These are phyloP conservation scores for Melanostoma scalare DNA, from an alignment of 2,888 invertebrate species.

Conservation along the genomic window DNA sequence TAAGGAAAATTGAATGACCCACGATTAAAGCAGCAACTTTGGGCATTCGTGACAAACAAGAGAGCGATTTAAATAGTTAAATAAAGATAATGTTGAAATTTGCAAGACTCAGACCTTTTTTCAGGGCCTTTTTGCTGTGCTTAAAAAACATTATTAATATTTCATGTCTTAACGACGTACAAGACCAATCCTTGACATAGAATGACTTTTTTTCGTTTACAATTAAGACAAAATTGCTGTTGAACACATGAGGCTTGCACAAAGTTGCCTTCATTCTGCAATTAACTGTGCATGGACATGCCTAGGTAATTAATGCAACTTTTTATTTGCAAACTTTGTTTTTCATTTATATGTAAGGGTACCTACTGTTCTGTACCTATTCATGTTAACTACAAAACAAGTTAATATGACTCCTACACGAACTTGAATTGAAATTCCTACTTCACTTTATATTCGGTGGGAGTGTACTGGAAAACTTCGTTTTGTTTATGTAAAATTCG, in stretches of 20 bases:
- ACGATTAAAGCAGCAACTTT: no score
- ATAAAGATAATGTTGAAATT: no score
- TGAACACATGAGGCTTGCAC: constrained; percentile 7
- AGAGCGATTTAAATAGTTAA: no score
- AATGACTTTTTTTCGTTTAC: background rate
- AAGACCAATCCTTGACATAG: constrained; percentile 8
- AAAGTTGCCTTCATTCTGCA: background rate
- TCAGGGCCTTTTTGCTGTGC: no score
- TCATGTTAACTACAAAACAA: background rate
- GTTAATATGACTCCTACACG: background rate
- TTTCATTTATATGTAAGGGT: background rate
- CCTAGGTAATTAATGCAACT: constrained; percentile 11
- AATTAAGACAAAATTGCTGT: constrained; percentile 1
- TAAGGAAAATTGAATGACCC: no score
- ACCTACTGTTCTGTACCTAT: background rate
- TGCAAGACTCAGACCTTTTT: no score
- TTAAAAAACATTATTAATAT: no score
- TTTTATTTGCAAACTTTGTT: background rate
- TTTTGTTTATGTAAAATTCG: no score
- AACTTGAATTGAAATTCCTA: background rate
- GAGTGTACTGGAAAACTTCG: no score
- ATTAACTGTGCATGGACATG: background rate
- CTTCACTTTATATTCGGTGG: background rate
- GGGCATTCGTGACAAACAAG: no score
- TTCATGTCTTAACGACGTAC: no score